A percentile compares a stretch with the other conserved stretches of the same genome.
phyloP scores from a whole-genome alignment of 2,888 invertebrate species.

The Heliconius charithonia region DNA sequence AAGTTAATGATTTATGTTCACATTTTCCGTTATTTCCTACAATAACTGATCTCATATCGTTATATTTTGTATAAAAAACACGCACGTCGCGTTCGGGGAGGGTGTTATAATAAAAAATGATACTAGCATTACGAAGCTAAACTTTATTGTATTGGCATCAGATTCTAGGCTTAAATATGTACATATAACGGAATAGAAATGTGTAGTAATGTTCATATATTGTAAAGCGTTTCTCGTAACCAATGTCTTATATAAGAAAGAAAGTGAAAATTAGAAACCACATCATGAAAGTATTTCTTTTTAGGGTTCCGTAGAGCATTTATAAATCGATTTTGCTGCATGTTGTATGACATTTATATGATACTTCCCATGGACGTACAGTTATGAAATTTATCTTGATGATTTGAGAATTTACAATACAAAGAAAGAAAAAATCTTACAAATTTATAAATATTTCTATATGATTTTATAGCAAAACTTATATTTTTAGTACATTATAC shows the following conservation, averaged over 20 bases:
- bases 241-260: background rate
- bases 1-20: conserved; percentile 4
- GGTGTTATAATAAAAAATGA: conserved; percentile 27
- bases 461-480: too few species aligned
- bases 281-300: background rate
- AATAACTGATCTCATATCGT: conserved; percentile 28
- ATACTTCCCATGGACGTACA: too few species aligned
- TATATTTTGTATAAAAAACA: conserved; percentile 20
- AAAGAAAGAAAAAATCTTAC: too few species aligned
- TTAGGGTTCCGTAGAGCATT: background rate
- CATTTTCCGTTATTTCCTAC: background rate
- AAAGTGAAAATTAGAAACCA: background rate
- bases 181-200: conserved; percentile 8
- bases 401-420: too few species aligned
- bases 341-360: too few species aligned
- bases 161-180: conserved; percentile 18
- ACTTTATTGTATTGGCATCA: conserved; percentile 20
- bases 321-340: too few species aligned
- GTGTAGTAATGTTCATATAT: conserved; percentile 12
- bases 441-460: too few species aligned
- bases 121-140: conserved; percentile 27
- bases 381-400: too few species aligned
- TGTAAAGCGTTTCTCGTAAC: conserved; percentile 3
- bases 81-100: background rate
- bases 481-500: too few species aligned